Evolutionary conservation across 2,113 vertebrate species (phyloP), one percentile per base, ranked within the genome.

Genomic region (Osmerus mordax): DNA sequence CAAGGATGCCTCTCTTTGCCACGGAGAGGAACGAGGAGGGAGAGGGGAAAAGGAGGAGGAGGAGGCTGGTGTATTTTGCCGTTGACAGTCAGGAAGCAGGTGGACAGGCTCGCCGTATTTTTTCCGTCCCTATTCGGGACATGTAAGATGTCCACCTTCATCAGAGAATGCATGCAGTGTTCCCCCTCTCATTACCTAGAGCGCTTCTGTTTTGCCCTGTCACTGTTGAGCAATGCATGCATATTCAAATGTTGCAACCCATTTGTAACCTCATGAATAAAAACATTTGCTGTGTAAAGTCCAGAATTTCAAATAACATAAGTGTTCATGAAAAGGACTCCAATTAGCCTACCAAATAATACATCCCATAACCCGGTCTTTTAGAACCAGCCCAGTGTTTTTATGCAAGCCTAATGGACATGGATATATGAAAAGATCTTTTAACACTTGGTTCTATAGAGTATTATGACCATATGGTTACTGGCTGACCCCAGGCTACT

Each of bases 381-480:
- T n/a, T 29, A 7, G 63, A 41, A 36, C 7, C 32, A 41, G 16
- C 18, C 18, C 29, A 47, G 18, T 59, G 28, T 59, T 60, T 51
- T 23, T 5, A 14, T 59, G 28, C 29, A 60, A 59, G 19, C 32
- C 54, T 70, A 60, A 47, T 59, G 32, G 68, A 60, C 29, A 32
- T 21, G 72, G 41, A 52, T 25, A 75, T 14, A 23, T 70, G 71
- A 59, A 53, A 28, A 53, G 29, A 65, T 61, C 65, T 53, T 72
- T 52, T 53, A 25, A 36, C 13, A 25, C 21, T 58, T 51, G 41
- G 65, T 61, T 69, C 55, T 65, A 55, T 63, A 47, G 53, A 68
- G 68, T 61, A 72, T 75, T 71, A 74, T 71, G 74, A 74, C 62
- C 81, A 81, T 81, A 75, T 79, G 78, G 67, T 62, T 75, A 83